A percentile compares a stretch with the other conserved stretches of the same genome.
These are phyloP conservation scores for Druon quercuslanigerum DNA, from an alignment of 1,140 invertebrate species.

Conservation along the genomic window DNA sequence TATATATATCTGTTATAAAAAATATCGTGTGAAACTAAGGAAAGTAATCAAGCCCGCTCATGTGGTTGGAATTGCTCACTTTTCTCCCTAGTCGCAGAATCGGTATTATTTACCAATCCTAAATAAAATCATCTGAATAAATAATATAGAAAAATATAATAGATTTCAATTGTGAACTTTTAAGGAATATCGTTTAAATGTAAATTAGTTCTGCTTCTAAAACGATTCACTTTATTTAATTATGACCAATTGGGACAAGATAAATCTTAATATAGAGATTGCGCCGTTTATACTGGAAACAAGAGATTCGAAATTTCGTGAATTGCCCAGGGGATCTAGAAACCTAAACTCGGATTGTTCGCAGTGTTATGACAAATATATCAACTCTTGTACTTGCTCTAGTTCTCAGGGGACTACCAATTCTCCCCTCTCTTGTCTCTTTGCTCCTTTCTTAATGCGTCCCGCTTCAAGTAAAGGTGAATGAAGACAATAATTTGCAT, in stretches of 20 bases:
- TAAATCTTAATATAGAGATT: not conserved
- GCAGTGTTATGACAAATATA: conserved; percentile 14
- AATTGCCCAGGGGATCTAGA: conserved; percentile 2
- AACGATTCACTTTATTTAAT: not conserved
- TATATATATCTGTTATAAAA: no score
- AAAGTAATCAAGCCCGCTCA: no score
- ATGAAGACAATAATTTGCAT: no score
- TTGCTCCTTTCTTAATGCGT: not conserved
- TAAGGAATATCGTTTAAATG: no score
- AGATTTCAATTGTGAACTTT: no score
- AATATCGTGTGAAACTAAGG: no score
- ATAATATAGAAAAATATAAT: no score
- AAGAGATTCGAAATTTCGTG: not conserved
- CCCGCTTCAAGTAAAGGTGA: no score
- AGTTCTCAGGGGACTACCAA: not conserved
- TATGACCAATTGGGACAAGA: not conserved
- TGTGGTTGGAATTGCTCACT: no score
- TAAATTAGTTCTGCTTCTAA: not conserved
- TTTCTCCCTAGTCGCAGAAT: no score
- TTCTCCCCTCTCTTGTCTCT: not conserved
- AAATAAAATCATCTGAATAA: no score
- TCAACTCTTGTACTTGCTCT: not conserved
- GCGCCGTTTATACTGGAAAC: conserved; percentile 1
- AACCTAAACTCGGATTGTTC: conserved; percentile 25
- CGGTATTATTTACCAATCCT: no score